Evolutionary conservation across 2,888 invertebrate species (phyloP).

Genomic region (Ecliptopera silaceata): DNA sequence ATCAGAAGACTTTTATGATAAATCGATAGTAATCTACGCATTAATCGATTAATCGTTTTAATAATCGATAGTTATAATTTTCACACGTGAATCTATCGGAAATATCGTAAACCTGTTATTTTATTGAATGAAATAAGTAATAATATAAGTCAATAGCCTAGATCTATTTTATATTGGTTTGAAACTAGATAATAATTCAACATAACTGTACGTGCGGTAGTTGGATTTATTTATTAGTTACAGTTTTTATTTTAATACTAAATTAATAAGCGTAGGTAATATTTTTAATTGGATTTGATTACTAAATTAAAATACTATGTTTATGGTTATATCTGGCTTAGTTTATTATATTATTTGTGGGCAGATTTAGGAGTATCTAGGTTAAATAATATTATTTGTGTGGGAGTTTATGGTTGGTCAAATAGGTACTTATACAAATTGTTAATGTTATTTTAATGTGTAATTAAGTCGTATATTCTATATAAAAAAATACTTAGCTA

Average conservation of each 20-base stretch:
- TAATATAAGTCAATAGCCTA: slow-evolving; percentile 2
- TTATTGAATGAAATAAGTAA: slow-evolving; percentile 29
- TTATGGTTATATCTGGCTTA: too few relatives aligned
- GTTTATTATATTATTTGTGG: too few relatives aligned
- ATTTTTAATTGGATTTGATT: slow-evolving; percentile 7
- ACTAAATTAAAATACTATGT: not conserved
- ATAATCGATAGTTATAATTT: slow-evolving; percentile 30
- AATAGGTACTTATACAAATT: too few relatives aligned
- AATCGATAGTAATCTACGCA: slow-evolving; percentile 37
- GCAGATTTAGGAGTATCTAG: too few relatives aligned
- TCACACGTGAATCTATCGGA: slow-evolving; percentile 30
- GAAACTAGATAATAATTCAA: slow-evolving; percentile 15
- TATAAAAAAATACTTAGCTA: too few relatives aligned
- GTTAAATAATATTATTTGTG: too few relatives aligned
- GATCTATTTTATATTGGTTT: slow-evolving; percentile 14
- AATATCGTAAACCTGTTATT: slow-evolving; percentile 27
- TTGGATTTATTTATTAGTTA: slow-evolving; percentile 22
- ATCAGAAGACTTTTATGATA: slow-evolving; percentile 53
- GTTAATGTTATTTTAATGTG: too few relatives aligned
- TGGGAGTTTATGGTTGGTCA: too few relatives aligned
- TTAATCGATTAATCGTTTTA: slow-evolving; percentile 30
- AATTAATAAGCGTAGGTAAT: slow-evolving; percentile 11
- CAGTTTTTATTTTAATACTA: slow-evolving; percentile 17
- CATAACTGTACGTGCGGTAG: slow-evolving; percentile 15
- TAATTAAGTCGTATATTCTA: too few relatives aligned